Evolutionary conservation across 2,113 vertebrate genomes (phyloP), one percentile per base, ranked within the genome.

Genomic region (Pithys albifrons): DNA sequence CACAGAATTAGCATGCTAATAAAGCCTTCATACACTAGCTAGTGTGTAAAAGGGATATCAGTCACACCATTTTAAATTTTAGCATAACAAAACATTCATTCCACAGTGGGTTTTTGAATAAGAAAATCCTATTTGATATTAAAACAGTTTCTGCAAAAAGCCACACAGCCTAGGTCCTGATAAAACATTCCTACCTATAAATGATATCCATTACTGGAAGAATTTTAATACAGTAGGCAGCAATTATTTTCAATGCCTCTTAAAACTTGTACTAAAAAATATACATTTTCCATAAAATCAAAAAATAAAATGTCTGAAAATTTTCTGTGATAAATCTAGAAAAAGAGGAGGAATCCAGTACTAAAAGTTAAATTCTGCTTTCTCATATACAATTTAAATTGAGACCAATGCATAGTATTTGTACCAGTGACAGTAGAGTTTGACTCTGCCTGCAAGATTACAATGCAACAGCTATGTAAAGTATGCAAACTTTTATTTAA

Each of bases 231-330:
- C 25, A 86, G n/a, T 85, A 67, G 85, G 33, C 61, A 97, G 82
- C 76, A 96, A 84, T 95, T 91, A 94, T 91, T 84, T 95, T 97
- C 85, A 97, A 89, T 91, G 91, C 79, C 51, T 93, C 77, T 95
- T 96, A 96, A 93, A 97, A 97, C 64, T 61, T 95, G 85, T 98
- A 98, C 83, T 48, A 97, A 98, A 98, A 98, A 97, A 98, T 97
- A 98, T 65, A 98, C 39, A 61, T 96, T 94, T 95, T 95, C 70
- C 75, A 91, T 95, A 96, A 97, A 97, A 97, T 93, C 78, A 95
- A 97, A 98, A 97, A 95, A 95, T 96, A 94, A 90, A 91, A 33
- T 69, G 82, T 92, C 81, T 94, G 43, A 96, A 97, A 95, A 61
- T 54, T 69, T 82, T 82, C 67, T 49, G 31, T 65, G 85, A 73